Evolutionary conservation across 2,888 invertebrate genomes (phyloP).

Genomic region (Dromius quadrimaculatus): DNA sequence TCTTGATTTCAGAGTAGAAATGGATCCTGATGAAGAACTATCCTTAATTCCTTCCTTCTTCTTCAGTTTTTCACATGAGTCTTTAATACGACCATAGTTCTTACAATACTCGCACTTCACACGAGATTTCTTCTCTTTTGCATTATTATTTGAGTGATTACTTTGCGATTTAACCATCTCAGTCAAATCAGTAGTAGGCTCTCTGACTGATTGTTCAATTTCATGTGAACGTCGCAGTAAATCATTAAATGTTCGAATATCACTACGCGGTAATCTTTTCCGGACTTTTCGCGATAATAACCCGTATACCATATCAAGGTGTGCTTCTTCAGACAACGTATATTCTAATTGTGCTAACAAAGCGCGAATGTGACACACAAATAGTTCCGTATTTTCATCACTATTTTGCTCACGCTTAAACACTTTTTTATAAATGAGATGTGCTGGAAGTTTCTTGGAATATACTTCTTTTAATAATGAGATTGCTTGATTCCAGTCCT

Average conservation of each 20-base stretch:
- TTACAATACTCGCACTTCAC: neutral
- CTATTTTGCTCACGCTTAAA: neutral
- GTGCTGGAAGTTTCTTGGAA: too few species aligned
- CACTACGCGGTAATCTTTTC: neutral
- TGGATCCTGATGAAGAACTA: neutral
- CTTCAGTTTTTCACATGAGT: neutral
- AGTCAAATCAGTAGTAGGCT: neutral
- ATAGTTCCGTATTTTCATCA: neutral
- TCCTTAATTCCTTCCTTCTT: neutral
- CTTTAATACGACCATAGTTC: neutral
- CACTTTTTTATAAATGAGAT: too few species aligned
- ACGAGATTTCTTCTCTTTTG: neutral
- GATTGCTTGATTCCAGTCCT: too few species aligned
- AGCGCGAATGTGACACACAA: neutral
- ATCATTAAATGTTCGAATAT: neutral
- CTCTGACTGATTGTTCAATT: neutral
- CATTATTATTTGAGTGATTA: neutral
- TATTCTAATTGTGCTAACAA: neutral
- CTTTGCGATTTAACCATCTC: neutral
- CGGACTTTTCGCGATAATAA: neutral
- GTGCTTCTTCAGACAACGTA: neutral
- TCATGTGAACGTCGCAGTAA: neutral
- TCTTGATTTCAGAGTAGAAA: neutral
- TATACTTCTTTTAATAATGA: too few species aligned
- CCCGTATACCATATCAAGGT: slow-evolving; percentile 13